Evolutionary conservation across 2,113 vertebrate genomes (phyloP), one percentile per base, ranked within the genome.

Genomic region (Tetrax tetrax): DNA sequence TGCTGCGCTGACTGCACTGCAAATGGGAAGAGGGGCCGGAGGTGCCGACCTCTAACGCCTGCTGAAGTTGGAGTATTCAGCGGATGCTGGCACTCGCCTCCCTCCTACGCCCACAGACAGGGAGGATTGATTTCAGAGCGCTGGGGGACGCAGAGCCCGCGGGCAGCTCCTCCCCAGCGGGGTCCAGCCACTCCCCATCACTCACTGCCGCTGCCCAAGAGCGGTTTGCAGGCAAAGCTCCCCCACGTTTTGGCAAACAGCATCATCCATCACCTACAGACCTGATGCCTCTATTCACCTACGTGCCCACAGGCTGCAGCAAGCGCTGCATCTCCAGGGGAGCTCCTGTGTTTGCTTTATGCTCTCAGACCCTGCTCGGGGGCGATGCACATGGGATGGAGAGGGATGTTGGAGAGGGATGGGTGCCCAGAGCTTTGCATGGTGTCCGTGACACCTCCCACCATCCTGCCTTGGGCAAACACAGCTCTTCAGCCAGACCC

Each of bases 341-440:
- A 16, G 35, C 29, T 68, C 66, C 60, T 65, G 25, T 16, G 1
- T n/a, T 47, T 35, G 53, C 47, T 51, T 61, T 20, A 24, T 20
- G 18, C n/a, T 54, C 74, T 25, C 38, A 21, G 47, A 25, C 47
- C n/a, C 41, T 51, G 28, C 47, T 31, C 2, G 1, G 27, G 31
- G 37, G 54, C 0, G 3, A 66, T 2, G 12, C n/a, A 7, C 5
- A 1, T 6, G 3, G 43, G 35, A n/a, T 13, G 53, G 47, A 71
- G n/a, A 29, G 1, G 2, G 27, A 6, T 7, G 33, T 57, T 48
- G 35, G 27, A 50, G 60, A 54, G 43, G 1, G 33, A 47, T 11
- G 56, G 37, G 29, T 28, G 7, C 48, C 14, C 0, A 1, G 23
- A 43, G 28, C 54, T 91, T 57, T 35, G 43, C n/a, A 59, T 0